Evolutionary conservation across 2,113 vertebrate species (phyloP), one percentile per base, ranked within the genome.

Genomic region (Anolis sagrei): DNA sequence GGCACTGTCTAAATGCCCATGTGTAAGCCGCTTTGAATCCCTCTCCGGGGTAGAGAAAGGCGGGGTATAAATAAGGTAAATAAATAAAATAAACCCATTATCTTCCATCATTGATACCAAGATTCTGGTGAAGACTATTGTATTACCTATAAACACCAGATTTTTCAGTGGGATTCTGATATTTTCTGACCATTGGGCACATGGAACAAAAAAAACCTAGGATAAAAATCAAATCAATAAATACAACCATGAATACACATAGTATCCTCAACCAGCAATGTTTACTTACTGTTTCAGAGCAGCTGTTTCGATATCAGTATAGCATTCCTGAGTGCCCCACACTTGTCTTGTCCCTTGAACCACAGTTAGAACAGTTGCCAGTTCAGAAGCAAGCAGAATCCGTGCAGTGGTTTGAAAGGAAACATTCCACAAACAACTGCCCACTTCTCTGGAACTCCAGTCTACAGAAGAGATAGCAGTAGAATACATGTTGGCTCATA

Each of bases 371-470:
- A 49, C 44, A 29, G 39, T 1, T 44, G 7, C 8, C 7, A 36
- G 39, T n/a, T 68, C 64, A 68, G 77, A 90, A 81, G 61, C 32
- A 51, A 72, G n/a, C 72, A 86, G 88, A 90, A 89, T 62, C 36
- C 72, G 1, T 48, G 39, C 7, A 76, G 68, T 0, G 69, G 1
- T 82, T 90, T 83, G 86, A 91, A 87, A 89, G 73, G 61, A 2
- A 86, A 89, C 58, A 18, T 89, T 86, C 62, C 76, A 69, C 23
- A 77, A 36, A 3, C 3, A 0, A 85, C 84, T 32, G 51, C 2
- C 72, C 64, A 75, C 79, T 76, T 48, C 75, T 21, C 51, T 69
- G 80, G 39, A 39, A 34, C 8, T 64, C 72, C 62, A 72, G 54
- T 44, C 76, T n/a, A 49, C n/a, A 66, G 70, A 64, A 74, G 68